phyloP scores from a whole-genome alignment of 2,113 vertebrate genomes.

The Clarias magur region DNA sequence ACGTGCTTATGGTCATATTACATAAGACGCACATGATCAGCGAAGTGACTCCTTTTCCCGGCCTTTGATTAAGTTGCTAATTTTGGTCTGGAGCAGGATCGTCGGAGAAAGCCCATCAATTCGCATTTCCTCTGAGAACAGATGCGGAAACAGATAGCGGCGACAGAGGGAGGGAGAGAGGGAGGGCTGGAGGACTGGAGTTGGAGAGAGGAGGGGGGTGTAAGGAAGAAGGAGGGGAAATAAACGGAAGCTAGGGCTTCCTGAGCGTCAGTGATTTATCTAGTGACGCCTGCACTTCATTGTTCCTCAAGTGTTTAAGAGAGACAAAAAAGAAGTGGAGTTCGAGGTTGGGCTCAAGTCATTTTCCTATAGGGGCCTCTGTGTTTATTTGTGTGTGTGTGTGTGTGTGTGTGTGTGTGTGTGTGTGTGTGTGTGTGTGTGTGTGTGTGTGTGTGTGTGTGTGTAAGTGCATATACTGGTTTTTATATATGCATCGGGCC shows the following conservation, averaged over 20 bases:
- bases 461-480: neutral
- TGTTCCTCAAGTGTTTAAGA: conserved; percentile 69
- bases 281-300: conserved; percentile 70
- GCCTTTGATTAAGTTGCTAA: conserved; percentile 17
- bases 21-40: neutral
- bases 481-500: neutral
- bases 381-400: neutral
- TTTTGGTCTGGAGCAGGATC: conserved; percentile 16
- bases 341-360: conserved; percentile 20
- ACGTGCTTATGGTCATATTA: neutral
- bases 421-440: neutral
- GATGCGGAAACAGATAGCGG: conserved; percentile 43
- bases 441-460: neutral
- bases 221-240: conserved; percentile 64
- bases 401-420: neutral
- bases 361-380: neutral
- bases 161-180: neutral
- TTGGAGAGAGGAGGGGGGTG: conserved; percentile 3
- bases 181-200: conserved; percentile 5
- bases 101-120: conserved; percentile 33
- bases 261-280: conserved; percentile 71
- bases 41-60: neutral
- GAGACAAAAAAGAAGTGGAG: conserved; percentile 32
- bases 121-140: conserved; percentile 44
- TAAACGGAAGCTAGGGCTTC: conserved; percentile 74